Base-by-base conservation (phyloP, 2,888 invertebrate genomes). In the Galerucella calmariensis region DNA sequence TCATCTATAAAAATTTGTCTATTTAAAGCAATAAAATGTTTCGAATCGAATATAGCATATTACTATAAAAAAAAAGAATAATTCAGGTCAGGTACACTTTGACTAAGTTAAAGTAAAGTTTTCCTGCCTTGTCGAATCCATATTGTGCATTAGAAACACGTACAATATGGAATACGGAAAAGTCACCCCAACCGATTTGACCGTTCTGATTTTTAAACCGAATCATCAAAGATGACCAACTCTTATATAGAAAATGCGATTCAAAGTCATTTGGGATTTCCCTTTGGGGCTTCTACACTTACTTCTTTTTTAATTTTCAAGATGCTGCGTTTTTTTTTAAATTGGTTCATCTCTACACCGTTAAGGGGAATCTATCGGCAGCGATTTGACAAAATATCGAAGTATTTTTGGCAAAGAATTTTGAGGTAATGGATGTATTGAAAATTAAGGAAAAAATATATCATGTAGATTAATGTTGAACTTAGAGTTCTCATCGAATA, bases 1-100 rank as follows among this genome's bases (percentile, higher is more conserved):
- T n/a, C 6, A n/a, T 8, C 1, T 16, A n/a, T n/a, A 53, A 53
- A 53, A 53, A 53, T 53, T 16, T n/a, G 4, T 53, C 53, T 3
- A 12, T 3, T 48, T 12, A 4, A 48, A n/a, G 53, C 14, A 53
- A 53, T 53, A 53, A 53, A 20, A 56, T 16, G 56, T 56, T 56
- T 56, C 56, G 5, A 51, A n/a, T 51, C 9, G 16, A 16, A 56
- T 16, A 53, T 8, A 16, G n/a, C n/a, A 53, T 53, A 53, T 56
- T 56, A 14, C 35, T 6, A 35, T n/a, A 8, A 5, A 62, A 14
- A 6, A 62, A 65, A 41, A 56, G 27, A 12, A 1, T 48, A 35
- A 71, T 71, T 71, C 71, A 16, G n/a, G 65, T 71, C 71, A 71
- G 71, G 71, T 71, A 71, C 14, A 56, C 44, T 71, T 71, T 71